Conservation (phyloP, 2,888 invertebrate species). For the Hofmannophila pseudospretella region DNA sequence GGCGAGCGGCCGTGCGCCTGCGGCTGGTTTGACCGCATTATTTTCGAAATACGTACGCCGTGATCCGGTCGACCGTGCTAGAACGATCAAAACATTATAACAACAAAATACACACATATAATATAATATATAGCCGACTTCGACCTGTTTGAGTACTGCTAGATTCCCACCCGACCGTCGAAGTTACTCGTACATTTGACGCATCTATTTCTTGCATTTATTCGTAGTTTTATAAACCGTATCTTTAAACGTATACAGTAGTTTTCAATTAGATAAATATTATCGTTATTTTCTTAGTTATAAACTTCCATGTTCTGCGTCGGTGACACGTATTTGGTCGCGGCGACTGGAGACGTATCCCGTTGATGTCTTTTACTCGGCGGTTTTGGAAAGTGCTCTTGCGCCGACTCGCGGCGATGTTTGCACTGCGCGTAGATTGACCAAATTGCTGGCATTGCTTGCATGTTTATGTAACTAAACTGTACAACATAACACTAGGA, state of each 20-base stretch:
- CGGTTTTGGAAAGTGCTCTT: constrained; percentile 62
- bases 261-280: not conserved
- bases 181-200: constrained; percentile 12
- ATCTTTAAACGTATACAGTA: no score
- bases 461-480: constrained; percentile 35
- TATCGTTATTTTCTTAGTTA: not conserved
- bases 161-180: constrained; percentile 14
- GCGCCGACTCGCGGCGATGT: constrained; percentile 50
- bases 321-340: no score
- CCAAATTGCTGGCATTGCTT: no score
- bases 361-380: constrained; percentile 74
- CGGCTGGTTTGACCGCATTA: constrained; percentile 77
- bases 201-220: constrained; percentile 4
- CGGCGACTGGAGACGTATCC: constrained; percentile 32
- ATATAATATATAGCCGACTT: constrained; percentile 31
- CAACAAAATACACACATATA: constrained; percentile 50
- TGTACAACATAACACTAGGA: constrained; percentile 4
- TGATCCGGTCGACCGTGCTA: constrained; percentile 70
- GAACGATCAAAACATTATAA: constrained; percentile 73
- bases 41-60: constrained; percentile 75
- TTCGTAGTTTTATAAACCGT: no score
- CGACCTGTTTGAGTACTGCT: constrained; percentile 22
- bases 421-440: constrained; percentile 25
- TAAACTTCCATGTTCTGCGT: no score
- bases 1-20: constrained; percentile 61